Percentiles rank a stretch among this genome's conserved stretches.
phyloP scores from a whole-genome alignment of 2,113 vertebrate species.

The Phylloscopus whistleri region DNA sequence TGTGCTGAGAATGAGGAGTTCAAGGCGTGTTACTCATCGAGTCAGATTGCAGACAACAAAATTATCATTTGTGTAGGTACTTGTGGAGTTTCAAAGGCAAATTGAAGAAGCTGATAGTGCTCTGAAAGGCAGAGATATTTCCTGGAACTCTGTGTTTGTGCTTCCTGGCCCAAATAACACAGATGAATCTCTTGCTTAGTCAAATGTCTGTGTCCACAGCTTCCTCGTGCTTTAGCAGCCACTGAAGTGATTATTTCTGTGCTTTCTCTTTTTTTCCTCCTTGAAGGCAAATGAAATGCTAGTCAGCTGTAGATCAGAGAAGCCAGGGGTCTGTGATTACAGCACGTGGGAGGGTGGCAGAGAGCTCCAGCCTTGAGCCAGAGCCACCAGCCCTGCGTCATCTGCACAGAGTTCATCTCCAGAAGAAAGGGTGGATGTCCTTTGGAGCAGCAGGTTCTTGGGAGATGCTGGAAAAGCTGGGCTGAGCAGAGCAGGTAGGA shows the following conservation, averaged over 20 bases:
- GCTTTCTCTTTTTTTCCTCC: background rate
- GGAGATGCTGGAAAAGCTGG: background rate
- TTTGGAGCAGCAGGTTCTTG: background rate
- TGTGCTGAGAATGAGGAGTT: background rate
- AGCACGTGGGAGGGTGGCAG: background rate
- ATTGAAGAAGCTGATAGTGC: background rate
- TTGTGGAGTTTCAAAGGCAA: background rate
- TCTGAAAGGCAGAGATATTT: background rate
- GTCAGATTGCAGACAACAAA: background rate
- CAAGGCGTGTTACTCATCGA: background rate
- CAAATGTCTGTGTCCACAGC: background rate
- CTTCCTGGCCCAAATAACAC: background rate
- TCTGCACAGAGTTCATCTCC: background rate
- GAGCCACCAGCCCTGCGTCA: background rate
- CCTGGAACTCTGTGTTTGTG: background rate
- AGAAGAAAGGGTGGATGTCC: background rate
- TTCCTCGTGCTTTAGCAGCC: background rate
- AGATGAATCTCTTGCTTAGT: background rate
- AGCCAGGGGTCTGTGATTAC: background rate
- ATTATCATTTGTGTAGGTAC: background rate
- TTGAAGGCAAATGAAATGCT: background rate
- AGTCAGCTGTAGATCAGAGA: background rate
- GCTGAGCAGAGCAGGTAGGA: background rate
- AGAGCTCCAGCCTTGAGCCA: background rate
- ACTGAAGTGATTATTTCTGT: background rate